phyloP scores from a whole-genome alignment of 2,888 invertebrate genomes.

The Acanthosepion pharaonis region DNA sequence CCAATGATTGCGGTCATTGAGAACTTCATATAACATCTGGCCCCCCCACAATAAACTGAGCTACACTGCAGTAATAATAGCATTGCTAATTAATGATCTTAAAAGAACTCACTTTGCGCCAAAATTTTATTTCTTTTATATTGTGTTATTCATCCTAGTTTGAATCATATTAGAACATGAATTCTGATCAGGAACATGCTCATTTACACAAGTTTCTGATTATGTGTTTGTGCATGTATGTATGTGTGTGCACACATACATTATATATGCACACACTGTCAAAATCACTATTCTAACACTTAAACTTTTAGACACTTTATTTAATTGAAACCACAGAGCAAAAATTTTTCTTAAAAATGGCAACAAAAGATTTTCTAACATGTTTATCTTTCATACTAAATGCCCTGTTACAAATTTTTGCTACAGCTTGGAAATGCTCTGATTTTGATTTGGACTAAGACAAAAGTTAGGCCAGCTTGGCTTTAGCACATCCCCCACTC shows the following conservation, averaged over 20 bases:
- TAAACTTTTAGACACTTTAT: not conserved
- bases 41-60: not conserved
- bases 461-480: not conserved
- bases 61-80: not conserved
- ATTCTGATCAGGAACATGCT: not conserved
- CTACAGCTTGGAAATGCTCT: constrained; percentile 33
- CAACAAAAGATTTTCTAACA: not conserved
- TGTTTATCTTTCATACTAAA: not conserved
- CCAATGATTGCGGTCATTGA: constrained; percentile 45
- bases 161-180: not conserved
- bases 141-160: constrained; percentile 14
- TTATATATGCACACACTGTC: not conserved
- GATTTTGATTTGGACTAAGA: not conserved
- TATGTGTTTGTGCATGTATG: not conserved
- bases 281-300: not conserved
- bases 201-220: not conserved
- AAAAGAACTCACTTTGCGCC: not conserved
- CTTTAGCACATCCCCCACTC: not conserved
- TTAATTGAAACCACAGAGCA: not conserved
- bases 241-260: not conserved
- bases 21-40: constrained; percentile 41
- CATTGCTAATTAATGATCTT: constrained; percentile 33
- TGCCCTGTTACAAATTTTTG: not conserved
- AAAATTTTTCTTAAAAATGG: not conserved
- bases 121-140: constrained; percentile 15